Evolutionary conservation across 2,113 vertebrate species (phyloP), one percentile per base, ranked within the genome.

Genomic region (Aegotheles bennettii): DNA sequence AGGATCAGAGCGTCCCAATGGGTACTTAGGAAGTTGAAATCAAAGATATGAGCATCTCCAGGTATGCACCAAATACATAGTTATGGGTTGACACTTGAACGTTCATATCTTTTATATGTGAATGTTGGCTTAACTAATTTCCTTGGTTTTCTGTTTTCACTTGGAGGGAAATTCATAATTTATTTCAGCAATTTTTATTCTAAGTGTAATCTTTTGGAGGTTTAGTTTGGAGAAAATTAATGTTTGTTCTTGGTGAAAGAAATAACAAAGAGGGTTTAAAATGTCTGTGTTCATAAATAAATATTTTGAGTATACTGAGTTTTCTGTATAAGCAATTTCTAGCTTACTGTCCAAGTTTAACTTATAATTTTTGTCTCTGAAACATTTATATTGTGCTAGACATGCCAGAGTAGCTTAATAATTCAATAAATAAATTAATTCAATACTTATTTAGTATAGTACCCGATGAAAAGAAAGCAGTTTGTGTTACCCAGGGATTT

Each of bases 351-450:
- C 40, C 54, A 83, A 93, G 68, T 56, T 83, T 84, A 95, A 95
- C 92, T 93, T 87, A 60, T 31, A 17, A 4, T 38, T 92, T 83
- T 90, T 88, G 77, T 48, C 48, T 96, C 81, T 84, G 71, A 91
- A 77, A 47, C 48, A 50, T 50, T 87, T 85, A 77, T 47, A 90
- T 10, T 90, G 65, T 16, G 14, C 60, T 94, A 89, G 57, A 95
- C 75, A 76, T 90, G 68, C n/a, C 90, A 82, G 97, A 93, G 59
- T 92, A 94, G 67, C 79, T 97, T 94, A 85, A 94, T 93, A 94
- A 95, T 94, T 92, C 89, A 95, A 88, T 94, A 96, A 96, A 97
- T 93, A 96, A 95, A 95, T 93, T 53, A 54, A 82, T 94, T 96
- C 43, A 73, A 96, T 97, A 95, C 82, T 95, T 93, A 96, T 94